Base-by-base conservation (phyloP, 1,140 invertebrate species). In the Drosophila pectinifera region DNA sequence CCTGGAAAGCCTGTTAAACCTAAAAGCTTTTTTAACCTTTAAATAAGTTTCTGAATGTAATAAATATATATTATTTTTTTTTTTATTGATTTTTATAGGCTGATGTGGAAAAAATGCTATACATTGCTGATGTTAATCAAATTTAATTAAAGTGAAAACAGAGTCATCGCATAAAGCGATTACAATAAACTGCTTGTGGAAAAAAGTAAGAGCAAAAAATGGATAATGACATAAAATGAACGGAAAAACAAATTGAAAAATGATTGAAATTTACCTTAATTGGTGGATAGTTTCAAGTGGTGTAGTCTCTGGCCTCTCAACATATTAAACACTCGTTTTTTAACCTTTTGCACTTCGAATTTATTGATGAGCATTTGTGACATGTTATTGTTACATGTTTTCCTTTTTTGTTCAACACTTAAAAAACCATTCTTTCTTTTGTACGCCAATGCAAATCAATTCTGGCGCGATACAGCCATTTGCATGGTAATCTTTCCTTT, bases 131-230 rank as follows among this genome's bases (percentile, higher is more conserved):
- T 58, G 59, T 70, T 75, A 72, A 78, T 83, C 73, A 80, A 80
- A 77, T 80, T 78, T 78, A 82, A 82, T 83, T 83, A 82, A 73
- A 69, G 31, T 73, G 72, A 76, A 76, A 83, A 79, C 79, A 57
- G 63, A 83, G 54, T 57, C 22, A 78, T 54, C 43, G 54, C 63
- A 65, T 55, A 76, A 69, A 64, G 51, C 26, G 51, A 70, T 67
- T 67, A 73, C 59, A 36, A 62, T 55, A 67, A 73, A 62, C 36
- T 43, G 54, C 59, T 65, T 28, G 26, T 49, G 39, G 22, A 14
- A 22, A 48, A 42, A 51, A 49, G 13, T n/a, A 34, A 46, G 36
- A 20, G 49, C 28, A 5, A 11, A 14, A 55, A 69, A 67, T 46
- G 38, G 28, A 10, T 45, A 56, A 36, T 20, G 11, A 56, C 28